Base-by-base conservation (phyloP, 2,888 invertebrate genomes). In the Seira ritae region DNA sequence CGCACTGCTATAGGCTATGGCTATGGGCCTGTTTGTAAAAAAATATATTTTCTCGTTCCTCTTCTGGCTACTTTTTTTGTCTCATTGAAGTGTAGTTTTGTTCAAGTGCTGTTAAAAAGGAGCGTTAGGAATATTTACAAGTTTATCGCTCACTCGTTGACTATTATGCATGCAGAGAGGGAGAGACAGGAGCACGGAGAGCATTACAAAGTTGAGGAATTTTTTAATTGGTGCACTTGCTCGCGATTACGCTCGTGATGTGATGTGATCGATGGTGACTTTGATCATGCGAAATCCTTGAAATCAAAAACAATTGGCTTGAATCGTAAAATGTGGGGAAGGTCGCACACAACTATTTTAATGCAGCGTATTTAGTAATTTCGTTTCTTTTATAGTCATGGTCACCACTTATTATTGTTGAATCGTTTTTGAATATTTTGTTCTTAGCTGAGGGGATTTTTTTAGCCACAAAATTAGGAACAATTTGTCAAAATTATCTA, bases 231-330 rank as follows among this genome's bases (percentile, higher is more conserved):
- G 50, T 65, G 46, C 67, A 42, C 50, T 4, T 20, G 15, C 66
- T 15, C n/a, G n/a, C n/a, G 17, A 15, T 15, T 23, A 31, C 37
- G 6, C 8, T 31, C n/a, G 68, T 37, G 15, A 22, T 37, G n/a
- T n/a, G n/a, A n/a, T n/a, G n/a, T n/a, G n/a, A n/a, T n/a, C 17
- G 19, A 22, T 12, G 68, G 42, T n/a, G 19, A 77, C 22, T 19
- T 22, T 42, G 73, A 55, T 74, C 80, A 80, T 69, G 80, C 69
- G 74, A 46, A 80, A 74, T 60, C 80, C 80, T 80, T 80, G 80
- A 69, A 74, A 68, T 68, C 71, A 72, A 70, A 79, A 79, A n/a
- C n/a, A n/a, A n/a, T 60, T 72, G 42, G 12, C 42, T 42, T 42
- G 12, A 42, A 12, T 42, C 42, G 42, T 42, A 42, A 42, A 42